Evolutionary conservation across 2,113 vertebrate species (phyloP).

Genomic region (Seriola dumerili): DNA sequence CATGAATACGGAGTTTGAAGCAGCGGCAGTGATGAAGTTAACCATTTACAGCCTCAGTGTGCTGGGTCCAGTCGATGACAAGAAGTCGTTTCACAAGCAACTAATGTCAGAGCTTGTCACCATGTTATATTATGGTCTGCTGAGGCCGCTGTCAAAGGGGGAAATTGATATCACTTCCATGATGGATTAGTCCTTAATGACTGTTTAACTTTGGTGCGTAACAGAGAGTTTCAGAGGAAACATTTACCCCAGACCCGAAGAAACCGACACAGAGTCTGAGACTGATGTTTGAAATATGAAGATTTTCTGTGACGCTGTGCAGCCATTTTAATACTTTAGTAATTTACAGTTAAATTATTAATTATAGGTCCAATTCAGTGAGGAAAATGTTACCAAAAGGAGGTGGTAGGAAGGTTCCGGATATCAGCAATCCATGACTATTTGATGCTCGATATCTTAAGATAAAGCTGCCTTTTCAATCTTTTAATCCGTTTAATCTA

Average conservation of each 20-base stretch:
- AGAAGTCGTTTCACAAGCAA: background rate
- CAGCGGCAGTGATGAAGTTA: background rate
- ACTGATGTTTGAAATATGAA: background rate
- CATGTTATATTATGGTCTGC: background rate
- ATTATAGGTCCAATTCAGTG: background rate
- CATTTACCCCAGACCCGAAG: background rate
- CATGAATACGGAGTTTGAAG: background rate
- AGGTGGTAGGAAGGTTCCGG: background rate
- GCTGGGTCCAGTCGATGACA: background rate
- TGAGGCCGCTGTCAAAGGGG: background rate
- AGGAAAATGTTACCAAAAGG: background rate
- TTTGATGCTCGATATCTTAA: slow-evolving; percentile 47
- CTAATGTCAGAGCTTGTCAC: background rate
- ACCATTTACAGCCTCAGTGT: background rate
- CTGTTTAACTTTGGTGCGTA: background rate
- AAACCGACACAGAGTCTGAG: background rate
- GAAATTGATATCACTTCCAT: background rate
- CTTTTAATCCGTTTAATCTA: slow-evolving; percentile 64
- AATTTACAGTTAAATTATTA: background rate
- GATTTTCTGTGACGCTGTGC: background rate
- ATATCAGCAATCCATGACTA: slow-evolving; percentile 30
- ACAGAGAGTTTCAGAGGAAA: background rate
- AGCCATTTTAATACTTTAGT: background rate
- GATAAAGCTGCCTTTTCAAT: slow-evolving; percentile 49
- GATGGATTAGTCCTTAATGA: background rate